Percentiles rank a stretch among this genome's conserved stretches.
Conservation (phyloP, 2,888 invertebrate species). For the Polyommatus iphigenia region DNA sequence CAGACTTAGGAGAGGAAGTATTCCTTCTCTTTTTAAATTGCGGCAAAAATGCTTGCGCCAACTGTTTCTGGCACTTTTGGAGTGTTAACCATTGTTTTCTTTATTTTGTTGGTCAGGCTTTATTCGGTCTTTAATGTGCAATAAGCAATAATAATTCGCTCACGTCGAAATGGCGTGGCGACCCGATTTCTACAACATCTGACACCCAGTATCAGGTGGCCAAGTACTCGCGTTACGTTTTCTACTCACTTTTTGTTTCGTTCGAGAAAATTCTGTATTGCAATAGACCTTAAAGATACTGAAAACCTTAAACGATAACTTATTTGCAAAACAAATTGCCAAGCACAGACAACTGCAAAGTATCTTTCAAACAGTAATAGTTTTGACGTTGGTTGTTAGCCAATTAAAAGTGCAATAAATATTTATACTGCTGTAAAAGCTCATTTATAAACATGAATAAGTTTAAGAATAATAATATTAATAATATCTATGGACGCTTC, state of each 20-base stretch:
- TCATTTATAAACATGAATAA: no score
- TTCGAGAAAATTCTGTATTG: slow-evolving; percentile 23
- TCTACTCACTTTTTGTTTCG: slow-evolving; percentile 50
- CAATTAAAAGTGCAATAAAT: no score
- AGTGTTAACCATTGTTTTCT: not conserved
- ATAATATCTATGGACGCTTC: no score
- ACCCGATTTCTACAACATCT: slow-evolving; percentile 52
- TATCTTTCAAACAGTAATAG: no score
- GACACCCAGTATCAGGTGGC: slow-evolving; percentile 50
- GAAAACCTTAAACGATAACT: not conserved
- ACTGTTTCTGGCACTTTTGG: not conserved
- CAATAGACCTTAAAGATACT: not conserved
- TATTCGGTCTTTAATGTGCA: not conserved
- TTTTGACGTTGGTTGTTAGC: no score
- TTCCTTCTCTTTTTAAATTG: not conserved
- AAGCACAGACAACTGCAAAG: no score
- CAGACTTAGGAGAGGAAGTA: no score
- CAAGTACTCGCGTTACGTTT: slow-evolving; percentile 49
- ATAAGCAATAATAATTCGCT: slow-evolving; percentile 11
- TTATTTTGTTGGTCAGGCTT: not conserved
- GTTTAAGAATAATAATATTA: no score
- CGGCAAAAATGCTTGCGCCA: not conserved
- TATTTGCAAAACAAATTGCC: not conserved
- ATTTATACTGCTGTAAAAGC: no score
- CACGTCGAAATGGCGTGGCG: slow-evolving; percentile 36